phyloP scores from a whole-genome alignment of 2,113 vertebrate genomes.

The Acrocephalus kingi region DNA sequence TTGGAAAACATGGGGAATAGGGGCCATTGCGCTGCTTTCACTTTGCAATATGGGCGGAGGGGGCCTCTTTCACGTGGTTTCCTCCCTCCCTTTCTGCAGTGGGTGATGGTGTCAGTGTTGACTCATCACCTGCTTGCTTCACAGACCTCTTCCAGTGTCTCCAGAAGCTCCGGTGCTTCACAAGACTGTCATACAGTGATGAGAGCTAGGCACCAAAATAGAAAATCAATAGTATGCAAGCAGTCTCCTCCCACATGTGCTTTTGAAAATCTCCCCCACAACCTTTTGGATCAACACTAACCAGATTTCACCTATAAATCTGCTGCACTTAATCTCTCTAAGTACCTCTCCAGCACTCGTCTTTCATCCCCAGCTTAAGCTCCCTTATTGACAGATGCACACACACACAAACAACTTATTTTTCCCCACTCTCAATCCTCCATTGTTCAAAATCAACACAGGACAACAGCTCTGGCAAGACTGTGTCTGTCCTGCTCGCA shows the following conservation, averaged over 20 bases:
- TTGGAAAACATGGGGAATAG: not conserved
- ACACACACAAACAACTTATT: not conserved
- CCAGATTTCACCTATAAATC: conserved; percentile 65
- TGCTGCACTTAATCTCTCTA: conserved; percentile 45
- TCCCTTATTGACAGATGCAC: conserved; percentile 34
- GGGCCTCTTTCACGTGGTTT: not conserved
- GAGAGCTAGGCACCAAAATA: conserved; percentile 7
- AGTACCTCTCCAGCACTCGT: not conserved
- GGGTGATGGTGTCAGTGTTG: not conserved
- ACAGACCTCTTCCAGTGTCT: not conserved
- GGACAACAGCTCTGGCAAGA: not conserved
- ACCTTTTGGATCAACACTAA: conserved; percentile 46
- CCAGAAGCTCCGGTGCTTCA: not conserved
- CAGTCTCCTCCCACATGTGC: conserved; percentile 8
- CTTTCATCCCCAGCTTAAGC: conserved; percentile 37
- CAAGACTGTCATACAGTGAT: not conserved
- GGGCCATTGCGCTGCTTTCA: not conserved
- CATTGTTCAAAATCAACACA: not conserved
- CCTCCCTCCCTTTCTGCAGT: not conserved
- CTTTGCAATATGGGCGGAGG: not conserved
- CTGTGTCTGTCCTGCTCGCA: not conserved
- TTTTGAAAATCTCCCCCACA: conserved; percentile 38
- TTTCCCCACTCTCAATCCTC: not conserved
- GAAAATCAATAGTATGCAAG: conserved; percentile 31
- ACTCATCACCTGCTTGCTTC: not conserved